phyloP scores from a whole-genome alignment of 2,797 vertebrate species.

The Phrynocephalus vlangalii region DNA sequence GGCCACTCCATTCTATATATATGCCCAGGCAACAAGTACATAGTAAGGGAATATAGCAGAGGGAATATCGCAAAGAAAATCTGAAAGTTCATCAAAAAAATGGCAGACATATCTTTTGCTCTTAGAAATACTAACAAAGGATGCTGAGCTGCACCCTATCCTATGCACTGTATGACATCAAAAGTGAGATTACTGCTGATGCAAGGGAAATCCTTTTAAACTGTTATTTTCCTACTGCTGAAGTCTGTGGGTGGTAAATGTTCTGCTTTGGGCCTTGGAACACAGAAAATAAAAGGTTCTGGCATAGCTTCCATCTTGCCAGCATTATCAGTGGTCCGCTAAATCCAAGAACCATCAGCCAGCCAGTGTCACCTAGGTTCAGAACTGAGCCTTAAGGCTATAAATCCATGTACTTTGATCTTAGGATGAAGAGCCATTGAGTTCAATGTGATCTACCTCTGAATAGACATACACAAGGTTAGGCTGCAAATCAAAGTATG shows the following conservation, averaged over 20 bases:
- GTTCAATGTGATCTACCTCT: not conserved
- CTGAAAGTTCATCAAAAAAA: not conserved
- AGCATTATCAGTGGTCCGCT: not conserved
- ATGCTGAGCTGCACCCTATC: not conserved
- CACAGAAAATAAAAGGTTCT: too few species aligned
- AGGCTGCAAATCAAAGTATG: not conserved
- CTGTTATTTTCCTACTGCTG: not conserved
- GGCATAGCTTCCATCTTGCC: not conserved
- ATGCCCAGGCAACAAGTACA: too few species aligned
- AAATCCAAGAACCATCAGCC: not conserved
- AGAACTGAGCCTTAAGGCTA: not conserved
- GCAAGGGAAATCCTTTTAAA: not conserved
- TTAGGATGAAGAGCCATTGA: not conserved
- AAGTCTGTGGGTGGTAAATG: not conserved
- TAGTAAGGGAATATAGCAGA: too few species aligned
- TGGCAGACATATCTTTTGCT: not conserved
- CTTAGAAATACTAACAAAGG: not conserved
- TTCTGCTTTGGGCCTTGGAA: not conserved
- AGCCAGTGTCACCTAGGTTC: not conserved
- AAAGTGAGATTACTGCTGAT: not conserved
- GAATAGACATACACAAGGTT: too few species aligned
- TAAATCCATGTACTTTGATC: not conserved
- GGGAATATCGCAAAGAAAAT: too few species aligned
- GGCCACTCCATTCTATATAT: not conserved
- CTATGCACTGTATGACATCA: not conserved